Evolutionary conservation across 2,113 vertebrate genomes (phyloP).

Genomic region (Rhynchomys soricoides): DNA sequence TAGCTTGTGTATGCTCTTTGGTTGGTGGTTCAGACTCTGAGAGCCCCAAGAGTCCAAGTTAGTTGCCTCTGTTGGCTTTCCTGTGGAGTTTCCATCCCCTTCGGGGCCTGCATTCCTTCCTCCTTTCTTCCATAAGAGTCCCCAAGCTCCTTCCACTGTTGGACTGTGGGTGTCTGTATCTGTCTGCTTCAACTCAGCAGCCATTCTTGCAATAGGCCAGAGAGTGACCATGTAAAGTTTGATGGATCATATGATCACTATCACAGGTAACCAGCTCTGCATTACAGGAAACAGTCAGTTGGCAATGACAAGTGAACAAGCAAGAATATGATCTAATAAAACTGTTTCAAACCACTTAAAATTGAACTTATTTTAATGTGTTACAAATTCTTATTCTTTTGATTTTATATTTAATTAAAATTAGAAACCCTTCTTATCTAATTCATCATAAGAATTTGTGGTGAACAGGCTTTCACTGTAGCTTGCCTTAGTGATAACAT

Average conservation of each 20-base stretch:
- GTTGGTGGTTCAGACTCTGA: no score
- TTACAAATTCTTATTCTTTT: neutral
- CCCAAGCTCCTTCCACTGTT: no score
- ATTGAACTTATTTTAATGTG: conserved; percentile 24
- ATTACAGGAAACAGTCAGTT: neutral
- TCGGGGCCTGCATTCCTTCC: no score
- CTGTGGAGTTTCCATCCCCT: no score
- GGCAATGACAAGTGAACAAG: neutral
- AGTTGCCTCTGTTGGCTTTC: no score
- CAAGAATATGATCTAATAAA: neutral
- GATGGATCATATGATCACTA: neutral
- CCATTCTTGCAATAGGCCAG: neutral
- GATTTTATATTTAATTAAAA: conserved; percentile 6
- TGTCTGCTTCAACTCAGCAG: neutral
- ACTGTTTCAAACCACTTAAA: conserved; percentile 14
- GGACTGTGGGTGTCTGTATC: no score
- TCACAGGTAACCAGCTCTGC: neutral
- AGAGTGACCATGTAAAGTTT: neutral
- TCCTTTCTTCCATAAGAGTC: no score
- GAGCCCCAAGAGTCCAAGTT: no score
- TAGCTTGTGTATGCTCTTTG: no score
- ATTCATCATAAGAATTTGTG: neutral
- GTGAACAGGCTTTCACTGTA: neutral
- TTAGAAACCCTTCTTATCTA: neutral
- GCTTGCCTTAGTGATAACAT: neutral